Conservation (phyloP, 2,113 vertebrate species). For the Takifugu flavidus region DNA sequence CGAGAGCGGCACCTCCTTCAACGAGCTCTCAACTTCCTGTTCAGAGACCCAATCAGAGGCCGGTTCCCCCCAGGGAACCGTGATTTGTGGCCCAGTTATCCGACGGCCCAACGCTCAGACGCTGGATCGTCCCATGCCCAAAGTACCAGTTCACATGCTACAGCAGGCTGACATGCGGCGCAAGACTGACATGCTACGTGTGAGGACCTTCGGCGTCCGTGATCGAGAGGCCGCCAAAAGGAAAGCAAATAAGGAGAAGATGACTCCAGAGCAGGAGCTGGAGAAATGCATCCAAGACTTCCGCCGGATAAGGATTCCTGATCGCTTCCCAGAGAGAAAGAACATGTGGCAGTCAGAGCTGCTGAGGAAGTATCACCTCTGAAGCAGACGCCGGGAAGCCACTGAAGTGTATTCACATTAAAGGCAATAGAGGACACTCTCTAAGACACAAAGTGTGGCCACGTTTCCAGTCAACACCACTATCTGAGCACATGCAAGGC, state of each 20-base stretch:
- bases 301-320: constrained; percentile 94
- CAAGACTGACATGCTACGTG: constrained; percentile 93
- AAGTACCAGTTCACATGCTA: constrained; percentile 81
- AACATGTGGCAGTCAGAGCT: constrained; percentile 97
- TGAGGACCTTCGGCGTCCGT: constrained; percentile 86
- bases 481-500: constrained; percentile 48
- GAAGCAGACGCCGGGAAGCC: constrained; percentile 46
- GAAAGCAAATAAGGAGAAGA: constrained; percentile 90
- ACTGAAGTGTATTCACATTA: constrained; percentile 34
- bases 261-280: constrained; percentile 94
- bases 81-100: constrained; percentile 87
- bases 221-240: constrained; percentile 87
- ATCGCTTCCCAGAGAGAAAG: constrained; percentile 92
- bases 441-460: constrained; percentile 49
- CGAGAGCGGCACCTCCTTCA: constrained; percentile 95
- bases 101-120: constrained; percentile 90
- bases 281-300: constrained; percentile 99
- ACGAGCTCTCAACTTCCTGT: constrained; percentile 95
- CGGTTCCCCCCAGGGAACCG: constrained; percentile 93
- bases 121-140: constrained; percentile 87
- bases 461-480: constrained; percentile 49
- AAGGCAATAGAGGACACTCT: constrained; percentile 45
- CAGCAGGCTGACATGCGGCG: constrained; percentile 87
- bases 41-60: constrained; percentile 97
- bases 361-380: constrained; percentile 92